These are phyloP conservation scores for Carterocephalus palaemon DNA, from an alignment of 2,888 invertebrate species.

Conservation along the genomic window DNA sequence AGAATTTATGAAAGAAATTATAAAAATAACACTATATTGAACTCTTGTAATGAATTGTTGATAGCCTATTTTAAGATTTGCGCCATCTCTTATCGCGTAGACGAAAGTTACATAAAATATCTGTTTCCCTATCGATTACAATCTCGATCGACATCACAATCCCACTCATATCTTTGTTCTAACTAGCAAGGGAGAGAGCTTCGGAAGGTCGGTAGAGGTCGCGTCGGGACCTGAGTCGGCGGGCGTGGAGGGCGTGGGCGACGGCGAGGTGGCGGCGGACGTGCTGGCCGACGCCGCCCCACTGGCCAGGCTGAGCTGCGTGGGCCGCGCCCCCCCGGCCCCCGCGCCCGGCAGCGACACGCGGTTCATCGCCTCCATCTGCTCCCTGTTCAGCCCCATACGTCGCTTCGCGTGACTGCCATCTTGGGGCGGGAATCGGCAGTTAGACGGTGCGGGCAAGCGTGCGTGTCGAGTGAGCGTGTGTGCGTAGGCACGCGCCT, in stretches of 20 bases:
- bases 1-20: no score
- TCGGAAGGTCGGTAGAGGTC: conserved; percentile 34
- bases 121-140: no score
- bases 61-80: no score
- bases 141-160: no score
- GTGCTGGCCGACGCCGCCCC: conserved; percentile 52
- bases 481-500: neutral
- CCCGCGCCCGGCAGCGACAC: conserved; percentile 65
- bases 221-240: conserved; percentile 75
- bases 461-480: conserved; percentile 16
- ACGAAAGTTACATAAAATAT: no score
- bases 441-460: conserved; percentile 50
- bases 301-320: conserved; percentile 62
- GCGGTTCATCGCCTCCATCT: conserved; percentile 76
- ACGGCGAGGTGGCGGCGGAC: conserved; percentile 74
- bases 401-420: conserved; percentile 80
- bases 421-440: conserved; percentile 74
- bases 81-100: no score
- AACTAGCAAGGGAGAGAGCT: conserved; percentile 1
- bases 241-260: conserved; percentile 77
- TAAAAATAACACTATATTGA: no score
- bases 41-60: no score
- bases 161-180: no score
- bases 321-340: conserved; percentile 55
- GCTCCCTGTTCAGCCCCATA: conserved; percentile 78